These are phyloP conservation scores for Chaetophractus vellerosus DNA, from an alignment of 2,797 vertebrate species.

Conservation along the genomic window DNA sequence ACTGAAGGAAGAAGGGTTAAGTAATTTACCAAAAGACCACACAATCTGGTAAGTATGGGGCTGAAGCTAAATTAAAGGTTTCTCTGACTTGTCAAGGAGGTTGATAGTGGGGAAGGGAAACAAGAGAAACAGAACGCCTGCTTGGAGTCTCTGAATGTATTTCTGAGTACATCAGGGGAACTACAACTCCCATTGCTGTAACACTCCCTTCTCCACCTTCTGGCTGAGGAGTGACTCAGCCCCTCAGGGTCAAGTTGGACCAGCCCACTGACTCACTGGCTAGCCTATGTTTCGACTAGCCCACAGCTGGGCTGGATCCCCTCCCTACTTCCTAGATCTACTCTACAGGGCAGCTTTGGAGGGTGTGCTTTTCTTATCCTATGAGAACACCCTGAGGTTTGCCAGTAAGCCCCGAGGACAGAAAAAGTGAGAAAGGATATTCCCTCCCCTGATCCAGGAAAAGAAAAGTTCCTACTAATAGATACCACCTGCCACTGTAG, in stretches of 20 bases:
- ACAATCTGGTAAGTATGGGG: not conserved
- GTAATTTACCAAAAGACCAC: conserved; percentile 15
- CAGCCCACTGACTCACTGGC: conserved; percentile 12
- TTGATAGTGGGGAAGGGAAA: not conserved
- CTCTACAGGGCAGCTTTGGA: not conserved
- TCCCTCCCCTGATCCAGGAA: not conserved
- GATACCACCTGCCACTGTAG: conserved; percentile 13
- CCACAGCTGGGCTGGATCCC: not conserved
- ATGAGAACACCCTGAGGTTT: conserved; percentile 10
- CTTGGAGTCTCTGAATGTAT: not conserved
- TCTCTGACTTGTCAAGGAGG: conserved; percentile 10
- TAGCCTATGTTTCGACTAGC: not conserved
- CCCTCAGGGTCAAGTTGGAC: not conserved
- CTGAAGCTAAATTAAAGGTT: conserved; percentile 39
- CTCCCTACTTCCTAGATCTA: conserved; percentile 42
- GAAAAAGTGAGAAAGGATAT: conserved; percentile 21
- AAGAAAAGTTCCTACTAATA: conserved; percentile 47
- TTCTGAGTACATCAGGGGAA: conserved; percentile 11
- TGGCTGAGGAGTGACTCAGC: not conserved
- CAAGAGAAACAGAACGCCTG: not conserved
- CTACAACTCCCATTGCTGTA: not conserved
- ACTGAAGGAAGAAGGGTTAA: not conserved
- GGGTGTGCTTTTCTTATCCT: conserved; percentile 45
- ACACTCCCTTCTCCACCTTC: not conserved
- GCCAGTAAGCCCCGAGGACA: not conserved